These are phyloP conservation scores for Masnerella sp. DNA, from an alignment of 2,888 invertebrate species.

Conservation along the genomic window DNA sequence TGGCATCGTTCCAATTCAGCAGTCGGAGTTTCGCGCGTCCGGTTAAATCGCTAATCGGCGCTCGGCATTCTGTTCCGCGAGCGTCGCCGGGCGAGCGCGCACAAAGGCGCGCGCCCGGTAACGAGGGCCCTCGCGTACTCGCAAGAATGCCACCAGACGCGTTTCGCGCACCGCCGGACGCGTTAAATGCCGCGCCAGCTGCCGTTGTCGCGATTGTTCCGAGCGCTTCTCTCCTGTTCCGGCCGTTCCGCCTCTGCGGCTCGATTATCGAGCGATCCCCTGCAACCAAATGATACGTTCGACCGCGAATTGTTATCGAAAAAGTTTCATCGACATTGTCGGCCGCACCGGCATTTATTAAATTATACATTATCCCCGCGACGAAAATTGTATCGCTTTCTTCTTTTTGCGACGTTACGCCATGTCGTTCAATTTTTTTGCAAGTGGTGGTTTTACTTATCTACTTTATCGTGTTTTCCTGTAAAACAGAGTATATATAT, in stretches of 20 bases:
- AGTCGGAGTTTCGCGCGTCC: constrained; percentile 20
- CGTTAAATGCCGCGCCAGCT: constrained; percentile 69
- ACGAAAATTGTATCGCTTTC: constrained; percentile 1
- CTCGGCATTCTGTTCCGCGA: constrained; percentile 56
- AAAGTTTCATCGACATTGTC: constrained; percentile 43
- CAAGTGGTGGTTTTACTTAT: too few species aligned
- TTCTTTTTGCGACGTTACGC: too few species aligned
- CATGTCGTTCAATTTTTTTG: too few species aligned
- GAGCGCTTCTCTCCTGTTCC: constrained; percentile 46
- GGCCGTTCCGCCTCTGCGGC: constrained; percentile 50
- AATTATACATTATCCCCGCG: constrained; percentile 36
- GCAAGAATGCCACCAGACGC: constrained; percentile 71
- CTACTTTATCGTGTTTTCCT: too few species aligned
- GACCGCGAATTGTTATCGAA: constrained; percentile 49
- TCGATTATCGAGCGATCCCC: constrained; percentile 60
- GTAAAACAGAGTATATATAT: too few species aligned
- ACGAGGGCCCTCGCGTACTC: constrained; percentile 68
- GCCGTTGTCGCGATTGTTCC: constrained; percentile 64
- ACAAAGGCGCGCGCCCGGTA: constrained; percentile 56
- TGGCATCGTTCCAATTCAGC: constrained; percentile 43
- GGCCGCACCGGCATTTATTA: constrained; percentile 36
- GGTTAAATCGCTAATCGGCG: constrained; percentile 55
- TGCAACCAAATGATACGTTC: constrained; percentile 53
- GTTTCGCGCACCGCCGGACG: constrained; percentile 70
- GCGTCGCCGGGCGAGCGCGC: constrained; percentile 49